Evolutionary conservation across 2,888 invertebrate species (phyloP), one percentile per base, ranked within the genome.

Genomic region (Trichopoda pennipes): DNA sequence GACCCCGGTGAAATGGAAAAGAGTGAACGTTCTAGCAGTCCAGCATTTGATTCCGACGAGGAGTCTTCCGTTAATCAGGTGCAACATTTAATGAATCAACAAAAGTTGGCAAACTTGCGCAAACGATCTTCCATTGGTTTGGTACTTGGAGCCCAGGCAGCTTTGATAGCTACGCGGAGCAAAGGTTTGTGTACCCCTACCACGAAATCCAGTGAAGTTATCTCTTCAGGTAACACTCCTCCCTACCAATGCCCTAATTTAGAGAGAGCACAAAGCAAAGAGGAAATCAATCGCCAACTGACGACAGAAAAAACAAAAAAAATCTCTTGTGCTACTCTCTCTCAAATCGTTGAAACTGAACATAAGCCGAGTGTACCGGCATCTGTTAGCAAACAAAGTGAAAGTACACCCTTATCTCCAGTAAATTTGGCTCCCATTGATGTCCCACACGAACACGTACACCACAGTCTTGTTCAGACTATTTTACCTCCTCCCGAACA

Each of bases 41-140:
- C 97, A 1, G 97, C 97, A 0, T 98, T 98, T 89, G 98, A 98
- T 87, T 98, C 98, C 0, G 98, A 98, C 88, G 98, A 98, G 83
- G 98, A 98, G 87, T 95, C 95, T 83, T 94, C 94, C 0, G 93
- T 93, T 0, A 94, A 93, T 83, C 91, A 91, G 83, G 91, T 92
- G 0, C 93, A 92, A 64, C 88, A 88, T 51, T 80, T 88, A 84
- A 88, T 90, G 60, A 87, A 81, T 35, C 89, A 90, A 68, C 89
- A 90, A 76, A 89, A 89, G 72, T 76, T 89, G 58, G 88, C 87
- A 44, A 90, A 89, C 85, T 75, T 90, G 70, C 87, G 90, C 9
- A 91, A 91, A 84, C 89, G 91, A 23, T 91, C 91, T 16, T 91
- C 91, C 70, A 91, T 91, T 66, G 91, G 91, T 14, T 85, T 91